These are phyloP conservation scores for Octodon degus DNA, from an alignment of 2,113 vertebrate species.

Conservation along the genomic window DNA sequence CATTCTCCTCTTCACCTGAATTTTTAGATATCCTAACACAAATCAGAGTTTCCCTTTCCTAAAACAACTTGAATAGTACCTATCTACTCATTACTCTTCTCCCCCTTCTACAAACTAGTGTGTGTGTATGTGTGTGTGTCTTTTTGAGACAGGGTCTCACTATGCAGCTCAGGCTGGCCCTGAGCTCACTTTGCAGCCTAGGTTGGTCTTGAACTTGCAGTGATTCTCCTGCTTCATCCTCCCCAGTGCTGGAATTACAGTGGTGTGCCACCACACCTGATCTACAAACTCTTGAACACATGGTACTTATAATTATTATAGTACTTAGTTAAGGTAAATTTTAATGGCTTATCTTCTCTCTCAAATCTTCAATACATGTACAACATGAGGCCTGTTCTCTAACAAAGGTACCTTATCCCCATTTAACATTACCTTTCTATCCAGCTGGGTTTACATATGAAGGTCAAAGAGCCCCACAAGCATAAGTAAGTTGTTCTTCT, in stretches of 20 bases:
- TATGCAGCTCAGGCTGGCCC: too few relatives aligned
- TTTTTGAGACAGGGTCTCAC: too few relatives aligned
- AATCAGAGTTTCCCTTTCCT: background rate
- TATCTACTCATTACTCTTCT: background rate
- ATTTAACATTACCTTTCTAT: slow-evolving; percentile 11
- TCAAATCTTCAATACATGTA: slow-evolving; percentile 15
- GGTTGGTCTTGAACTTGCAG: too few relatives aligned
- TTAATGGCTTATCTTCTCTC: background rate
- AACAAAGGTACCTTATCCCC: background rate
- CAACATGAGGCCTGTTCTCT: background rate
- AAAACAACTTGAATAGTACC: background rate
- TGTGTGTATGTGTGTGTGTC: too few relatives aligned
- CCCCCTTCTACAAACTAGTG: background rate
- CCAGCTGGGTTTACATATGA: slow-evolving; percentile 69
- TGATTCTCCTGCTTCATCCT: too few relatives aligned
- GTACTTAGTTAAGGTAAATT: background rate
- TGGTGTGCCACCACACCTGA: too few relatives aligned
- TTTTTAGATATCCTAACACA: slow-evolving; percentile 16
- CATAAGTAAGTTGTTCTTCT: slow-evolving; percentile 79
- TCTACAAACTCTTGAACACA: background rate
- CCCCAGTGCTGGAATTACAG: too few relatives aligned
- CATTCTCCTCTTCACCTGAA: background rate
- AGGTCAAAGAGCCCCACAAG: slow-evolving; percentile 74
- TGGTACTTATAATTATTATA: background rate
- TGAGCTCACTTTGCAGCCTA: too few relatives aligned